Conservation (phyloP, 2,888 invertebrate species). For the Phengaris alcon region DNA sequence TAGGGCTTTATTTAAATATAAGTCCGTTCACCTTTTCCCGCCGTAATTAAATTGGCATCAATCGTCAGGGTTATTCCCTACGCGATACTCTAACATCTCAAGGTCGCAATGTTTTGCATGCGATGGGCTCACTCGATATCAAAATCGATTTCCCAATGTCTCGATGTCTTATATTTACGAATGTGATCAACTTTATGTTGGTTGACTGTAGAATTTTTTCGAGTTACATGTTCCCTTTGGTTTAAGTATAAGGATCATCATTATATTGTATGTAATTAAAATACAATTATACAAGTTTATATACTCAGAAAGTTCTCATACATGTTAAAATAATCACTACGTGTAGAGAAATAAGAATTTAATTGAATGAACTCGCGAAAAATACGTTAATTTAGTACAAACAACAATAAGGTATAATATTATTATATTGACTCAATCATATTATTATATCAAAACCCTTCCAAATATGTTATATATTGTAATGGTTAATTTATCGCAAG, state of each 20-base stretch:
- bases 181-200: constrained; percentile 16
- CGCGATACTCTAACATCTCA: neutral
- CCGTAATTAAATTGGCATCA: neutral
- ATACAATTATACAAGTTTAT: too few relatives aligned
- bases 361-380: too few relatives aligned
- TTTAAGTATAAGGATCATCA: neutral
- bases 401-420: too few relatives aligned
- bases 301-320: too few relatives aligned
- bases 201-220: neutral
- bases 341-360: too few relatives aligned
- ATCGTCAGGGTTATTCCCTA: constrained; percentile 19
- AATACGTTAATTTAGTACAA: too few relatives aligned
- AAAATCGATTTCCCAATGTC: constrained; percentile 19
- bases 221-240: neutral
- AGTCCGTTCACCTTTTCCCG: neutral
- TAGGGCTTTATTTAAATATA: too few relatives aligned
- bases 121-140: constrained; percentile 14
- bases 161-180: constrained; percentile 20
- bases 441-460: too few relatives aligned
- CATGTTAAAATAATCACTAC: too few relatives aligned
- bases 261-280: neutral
- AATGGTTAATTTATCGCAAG: too few relatives aligned
- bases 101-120: constrained; percentile 25
- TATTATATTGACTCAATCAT: too few relatives aligned
- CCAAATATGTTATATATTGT: too few relatives aligned